These are phyloP conservation scores for Nemopilema nomurai DNA, from an alignment of 30 jellyfish, hydroid and myxozoan genomes.

Conservation along the genomic window DNA sequence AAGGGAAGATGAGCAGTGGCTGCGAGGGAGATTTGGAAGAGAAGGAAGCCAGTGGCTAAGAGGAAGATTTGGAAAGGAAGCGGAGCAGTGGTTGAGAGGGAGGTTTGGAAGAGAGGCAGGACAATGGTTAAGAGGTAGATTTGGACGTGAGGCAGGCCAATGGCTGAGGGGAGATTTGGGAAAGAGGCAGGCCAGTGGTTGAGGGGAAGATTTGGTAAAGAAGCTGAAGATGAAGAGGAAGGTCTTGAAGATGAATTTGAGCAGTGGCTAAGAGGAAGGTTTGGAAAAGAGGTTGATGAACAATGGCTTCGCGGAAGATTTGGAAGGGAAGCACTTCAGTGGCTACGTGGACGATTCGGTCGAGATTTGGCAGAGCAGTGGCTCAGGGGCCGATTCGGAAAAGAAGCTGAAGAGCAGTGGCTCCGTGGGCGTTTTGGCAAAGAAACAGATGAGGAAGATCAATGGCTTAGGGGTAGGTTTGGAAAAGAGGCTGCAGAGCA, in stretches of 20 bases:
- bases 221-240: too few relatives aligned
- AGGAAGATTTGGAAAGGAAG: conserved; percentile 70
- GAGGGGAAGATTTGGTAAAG: conserved; percentile 86
- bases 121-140: conserved; percentile 52
- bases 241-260: too few relatives aligned
- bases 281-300: conserved; percentile 56
- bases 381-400: conserved; percentile 76
- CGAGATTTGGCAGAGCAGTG: conserved; percentile 75
- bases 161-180: conserved; percentile 80
- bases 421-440: conserved; percentile 83
- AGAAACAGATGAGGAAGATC: conserved; percentile 65
- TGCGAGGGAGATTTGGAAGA: conserved; percentile 70
- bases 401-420: conserved; percentile 75
- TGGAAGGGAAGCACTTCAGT: conserved; percentile 74
- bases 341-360: conserved; percentile 86
- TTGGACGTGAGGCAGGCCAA: conserved; percentile 67
- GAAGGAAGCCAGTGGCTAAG: conserved; percentile 63
- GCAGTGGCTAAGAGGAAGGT: conserved; percentile 84
- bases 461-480: too few relatives aligned
- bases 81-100: conserved; percentile 69
- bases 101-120: conserved; percentile 64
- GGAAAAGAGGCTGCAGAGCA: conserved; percentile 76
- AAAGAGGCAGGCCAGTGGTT: conserved; percentile 63
- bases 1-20: conserved; percentile 58
- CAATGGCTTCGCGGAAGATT: conserved; percentile 51